Percentiles rank a stretch among this genome's conserved stretches.
These are phyloP conservation scores for Noturus placidus DNA, from an alignment of 2,113 vertebrate genomes.

Conservation along the genomic window DNA sequence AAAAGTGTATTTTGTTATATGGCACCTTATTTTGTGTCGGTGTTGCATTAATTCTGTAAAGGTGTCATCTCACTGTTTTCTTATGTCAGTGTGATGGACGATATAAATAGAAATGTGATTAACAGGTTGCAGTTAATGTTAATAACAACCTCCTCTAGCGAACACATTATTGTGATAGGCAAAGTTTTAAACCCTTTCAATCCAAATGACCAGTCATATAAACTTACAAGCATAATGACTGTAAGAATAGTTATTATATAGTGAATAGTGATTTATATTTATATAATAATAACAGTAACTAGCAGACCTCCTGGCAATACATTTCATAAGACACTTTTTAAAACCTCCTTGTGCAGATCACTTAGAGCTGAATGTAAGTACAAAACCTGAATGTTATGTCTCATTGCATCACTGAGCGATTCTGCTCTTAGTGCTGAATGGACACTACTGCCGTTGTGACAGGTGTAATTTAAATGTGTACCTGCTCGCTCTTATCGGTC, in stretches of 20 bases:
- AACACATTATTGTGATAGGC: not conserved
- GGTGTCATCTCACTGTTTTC: not conserved
- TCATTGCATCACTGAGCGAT: not conserved
- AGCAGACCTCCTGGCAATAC: not conserved
- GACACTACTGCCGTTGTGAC: not conserved
- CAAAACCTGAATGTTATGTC: not conserved
- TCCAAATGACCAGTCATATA: not conserved
- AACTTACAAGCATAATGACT: not conserved
- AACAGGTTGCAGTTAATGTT: not conserved
- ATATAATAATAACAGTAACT: not conserved
- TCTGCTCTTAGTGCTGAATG: not conserved
- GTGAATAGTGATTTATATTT: not conserved
- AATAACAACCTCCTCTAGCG: not conserved
- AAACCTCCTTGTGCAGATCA: not conserved
- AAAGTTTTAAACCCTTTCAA: not conserved
- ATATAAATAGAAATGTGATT: not conserved
- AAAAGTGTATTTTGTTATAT: not conserved
- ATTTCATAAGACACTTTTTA: not conserved
- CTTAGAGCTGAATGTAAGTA: not conserved
- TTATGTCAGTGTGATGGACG: not conserved
- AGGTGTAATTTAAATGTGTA: not conserved
- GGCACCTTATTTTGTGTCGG: not conserved
- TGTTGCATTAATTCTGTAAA: not conserved
- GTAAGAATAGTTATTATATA: not conserved
- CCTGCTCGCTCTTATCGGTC: not conserved